Evolutionary conservation across 2,797 vertebrate species (phyloP), one percentile per base, ranked within the genome.

Genomic region (Anas acuta): DNA sequence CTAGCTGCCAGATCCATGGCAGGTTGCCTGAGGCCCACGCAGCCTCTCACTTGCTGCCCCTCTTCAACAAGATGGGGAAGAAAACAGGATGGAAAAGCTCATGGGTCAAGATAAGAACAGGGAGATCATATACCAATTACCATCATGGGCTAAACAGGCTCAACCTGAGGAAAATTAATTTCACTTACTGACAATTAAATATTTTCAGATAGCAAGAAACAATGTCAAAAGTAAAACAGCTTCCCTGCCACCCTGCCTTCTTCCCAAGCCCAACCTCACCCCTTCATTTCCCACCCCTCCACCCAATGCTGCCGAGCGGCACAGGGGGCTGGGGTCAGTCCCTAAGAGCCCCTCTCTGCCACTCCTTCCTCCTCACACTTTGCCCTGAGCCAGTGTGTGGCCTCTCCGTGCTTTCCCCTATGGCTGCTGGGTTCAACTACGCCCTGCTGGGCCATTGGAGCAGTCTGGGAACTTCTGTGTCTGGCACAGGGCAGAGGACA

Each of bases 401-500:
- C 9, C 12, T 75, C 60, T 13, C n/a, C 12, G 8, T 26, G 51
- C 25, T 26, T 26, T 53, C 51, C 25, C 51, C 25, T 53, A 26
- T 6, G 13, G 51, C 25, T 53, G 26, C 51, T 28, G 26, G 51
- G 51, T 28, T 28, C 51, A 28, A 5, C 51, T 28, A 28, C 28
- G 26, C 51, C 26, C 51, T 53, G 51, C 14, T 53, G 51, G 51
- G 51, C 26, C 15, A 16, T 10, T 53, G 51, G 21, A 30, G 49
- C 57, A 10, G 11, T 32, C 37, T 2, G 39, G 22, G 30, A 60
- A 25, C 3, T 4, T 8, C 30, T 2, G 75, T 7, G 16, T 3
- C 11, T 2, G 2, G 26, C 25, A 0, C 1, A 0, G 12, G 35
- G 51, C 20, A 35, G 21, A 35, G 11, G 39, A 12, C 1, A 3